These are phyloP conservation scores for Bombus confusus DNA, from an alignment of 1,140 invertebrate species.

Conservation along the genomic window DNA sequence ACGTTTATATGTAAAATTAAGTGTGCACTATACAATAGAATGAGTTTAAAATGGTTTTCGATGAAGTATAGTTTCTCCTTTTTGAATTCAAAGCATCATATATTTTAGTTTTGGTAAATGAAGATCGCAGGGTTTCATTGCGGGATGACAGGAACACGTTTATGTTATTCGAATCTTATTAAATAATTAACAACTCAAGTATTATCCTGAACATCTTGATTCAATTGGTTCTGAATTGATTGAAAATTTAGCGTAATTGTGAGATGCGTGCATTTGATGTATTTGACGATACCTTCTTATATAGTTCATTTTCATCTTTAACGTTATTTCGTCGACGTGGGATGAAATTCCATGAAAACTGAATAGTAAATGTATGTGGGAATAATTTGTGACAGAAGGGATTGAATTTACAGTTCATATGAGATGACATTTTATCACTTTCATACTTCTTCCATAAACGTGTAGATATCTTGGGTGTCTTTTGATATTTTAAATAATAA, in stretches of 20 bases:
- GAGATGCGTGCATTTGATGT: not conserved
- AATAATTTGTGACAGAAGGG: not conserved
- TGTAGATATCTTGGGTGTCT: constrained; percentile 20
- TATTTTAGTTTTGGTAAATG: not conserved
- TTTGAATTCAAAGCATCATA: not conserved
- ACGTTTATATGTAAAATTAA: constrained; percentile 18
- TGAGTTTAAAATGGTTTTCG: not conserved
- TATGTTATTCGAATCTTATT: not conserved
- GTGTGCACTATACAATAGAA: not conserved
- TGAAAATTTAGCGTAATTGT: not conserved
- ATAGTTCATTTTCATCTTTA: not conserved
- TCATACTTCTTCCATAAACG: not conserved
- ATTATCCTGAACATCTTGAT: not conserved
- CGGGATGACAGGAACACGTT: not conserved
- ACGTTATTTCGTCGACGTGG: not conserved
- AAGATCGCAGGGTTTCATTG: not conserved
- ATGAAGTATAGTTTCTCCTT: not conserved
- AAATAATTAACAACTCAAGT: not conserved
- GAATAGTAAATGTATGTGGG: not conserved
- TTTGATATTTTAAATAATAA: constrained; percentile 47
- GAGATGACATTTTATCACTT: not conserved
- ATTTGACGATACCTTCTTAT: no score
- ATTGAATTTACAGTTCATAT: not conserved
- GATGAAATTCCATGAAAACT: not conserved
- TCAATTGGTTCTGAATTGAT: not conserved